Conservation (phyloP, 2,797 vertebrate genomes). For the Poeciliopsis gracilis region DNA sequence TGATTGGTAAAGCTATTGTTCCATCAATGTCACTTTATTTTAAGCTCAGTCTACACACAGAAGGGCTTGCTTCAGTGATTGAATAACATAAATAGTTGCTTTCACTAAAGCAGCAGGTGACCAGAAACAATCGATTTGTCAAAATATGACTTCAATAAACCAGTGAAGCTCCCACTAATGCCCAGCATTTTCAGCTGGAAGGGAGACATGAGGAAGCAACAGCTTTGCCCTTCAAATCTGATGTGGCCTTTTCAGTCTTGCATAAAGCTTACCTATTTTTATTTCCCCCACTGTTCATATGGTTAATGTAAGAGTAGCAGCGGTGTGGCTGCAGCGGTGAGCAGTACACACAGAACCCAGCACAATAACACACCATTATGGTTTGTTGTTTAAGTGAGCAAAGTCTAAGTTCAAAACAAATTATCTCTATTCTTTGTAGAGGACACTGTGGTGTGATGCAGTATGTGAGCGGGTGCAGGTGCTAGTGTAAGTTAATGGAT, state of each 20-base stretch:
- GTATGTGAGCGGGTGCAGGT: conserved; percentile 26
- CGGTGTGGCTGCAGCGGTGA: conserved; percentile 29
- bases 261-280: conserved; percentile 12
- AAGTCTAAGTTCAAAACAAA: conserved; percentile 31
- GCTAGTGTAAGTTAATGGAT: conserved; percentile 22
- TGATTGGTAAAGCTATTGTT: background rate
- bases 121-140: conserved; percentile 3
- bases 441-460: background rate
- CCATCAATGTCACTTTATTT: background rate
- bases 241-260: conserved; percentile 14
- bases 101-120: conserved; percentile 7
- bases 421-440: conserved; percentile 22
- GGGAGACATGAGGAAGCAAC: conserved; percentile 10
- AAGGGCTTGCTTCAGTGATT: conserved; percentile 8
- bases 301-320: conserved; percentile 9
- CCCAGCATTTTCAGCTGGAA: conserved; percentile 7
- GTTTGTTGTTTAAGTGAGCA: conserved; percentile 16
- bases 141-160: conserved; percentile 11
- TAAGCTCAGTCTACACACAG: background rate
- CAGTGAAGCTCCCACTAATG: background rate
- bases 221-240: conserved; percentile 1
- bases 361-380: conserved; percentile 18
- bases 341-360: conserved; percentile 22
- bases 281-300: conserved; percentile 12
- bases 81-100: conserved; percentile 4